These are phyloP conservation scores for Ephydatia muelleri DNA, from an alignment of 37 sponge, comb jelly and placozoan genomes.

Conservation along the genomic window DNA sequence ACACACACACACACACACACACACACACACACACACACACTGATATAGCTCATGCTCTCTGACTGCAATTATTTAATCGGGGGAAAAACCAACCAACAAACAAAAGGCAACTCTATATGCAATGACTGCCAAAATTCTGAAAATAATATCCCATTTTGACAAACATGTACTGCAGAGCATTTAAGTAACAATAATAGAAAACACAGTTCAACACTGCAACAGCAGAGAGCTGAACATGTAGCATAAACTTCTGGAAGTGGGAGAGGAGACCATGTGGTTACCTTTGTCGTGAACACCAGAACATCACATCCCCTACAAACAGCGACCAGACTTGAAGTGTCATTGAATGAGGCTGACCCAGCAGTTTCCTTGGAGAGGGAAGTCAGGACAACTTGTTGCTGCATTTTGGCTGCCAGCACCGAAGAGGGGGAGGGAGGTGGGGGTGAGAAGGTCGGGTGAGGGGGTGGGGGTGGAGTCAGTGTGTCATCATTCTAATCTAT, in stretches of 20 bases:
- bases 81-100: too few relatives aligned
- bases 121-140: too few relatives aligned
- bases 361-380: background rate
- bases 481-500: background rate
- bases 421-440: too few relatives aligned
- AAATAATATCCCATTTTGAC: too few relatives aligned
- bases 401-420: background rate
- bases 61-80: too few relatives aligned
- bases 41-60: background rate
- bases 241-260: background rate
- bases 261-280: background rate
- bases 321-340: slow-evolving; percentile 29
- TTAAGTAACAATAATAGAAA: too few relatives aligned
- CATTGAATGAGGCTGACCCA: slow-evolving; percentile 27
- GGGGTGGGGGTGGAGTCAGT: background rate
- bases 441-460: too few relatives aligned
- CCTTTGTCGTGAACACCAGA: slow-evolving; percentile 27
- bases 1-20: slow-evolving; percentile 7
- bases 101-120: too few relatives aligned
- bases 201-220: background rate
- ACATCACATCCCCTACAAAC: slow-evolving; percentile 29
- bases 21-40: slow-evolving; percentile 7
- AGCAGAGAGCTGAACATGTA: background rate
- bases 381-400: slow-evolving; percentile 6
- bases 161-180: too few relatives aligned